phyloP scores from a whole-genome alignment of 2,797 vertebrate species.

The Pyrocephalus nanus region DNA sequence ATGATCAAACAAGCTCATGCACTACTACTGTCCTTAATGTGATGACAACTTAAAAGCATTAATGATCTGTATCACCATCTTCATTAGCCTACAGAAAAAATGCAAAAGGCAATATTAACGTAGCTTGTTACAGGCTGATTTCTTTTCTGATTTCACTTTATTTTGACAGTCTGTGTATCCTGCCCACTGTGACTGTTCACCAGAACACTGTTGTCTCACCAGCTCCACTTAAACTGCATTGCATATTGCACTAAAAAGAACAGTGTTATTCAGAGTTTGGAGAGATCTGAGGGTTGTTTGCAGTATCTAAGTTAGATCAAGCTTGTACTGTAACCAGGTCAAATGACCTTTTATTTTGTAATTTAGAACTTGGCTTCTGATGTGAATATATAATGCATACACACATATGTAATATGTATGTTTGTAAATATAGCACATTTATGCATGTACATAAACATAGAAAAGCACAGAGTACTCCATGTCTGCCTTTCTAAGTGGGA shows the following conservation, averaged over 20 bases:
- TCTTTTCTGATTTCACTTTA: background rate
- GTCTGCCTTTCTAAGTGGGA: background rate
- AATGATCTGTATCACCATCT: conserved; percentile 26
- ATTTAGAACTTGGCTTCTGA: background rate
- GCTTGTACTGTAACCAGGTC: background rate
- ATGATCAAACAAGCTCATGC: background rate
- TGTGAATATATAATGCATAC: background rate
- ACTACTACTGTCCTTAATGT: background rate
- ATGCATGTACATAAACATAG: background rate
- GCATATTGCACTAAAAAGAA: background rate
- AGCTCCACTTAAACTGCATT: background rate
- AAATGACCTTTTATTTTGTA: background rate
- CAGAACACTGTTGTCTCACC: background rate
- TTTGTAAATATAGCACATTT: background rate
- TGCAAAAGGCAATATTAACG: background rate
- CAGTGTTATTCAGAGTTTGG: background rate
- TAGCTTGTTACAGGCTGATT: background rate
- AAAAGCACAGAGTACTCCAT: background rate
- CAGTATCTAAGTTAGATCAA: background rate
- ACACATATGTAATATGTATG: background rate
- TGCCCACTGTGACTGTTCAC: background rate
- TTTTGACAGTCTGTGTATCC: background rate
- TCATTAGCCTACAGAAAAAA: conserved; percentile 16
- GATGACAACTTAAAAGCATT: conserved; percentile 38
- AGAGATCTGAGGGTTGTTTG: background rate